Base-by-base conservation (phyloP, 2,888 invertebrate genomes). In the Phengaris arion region DNA sequence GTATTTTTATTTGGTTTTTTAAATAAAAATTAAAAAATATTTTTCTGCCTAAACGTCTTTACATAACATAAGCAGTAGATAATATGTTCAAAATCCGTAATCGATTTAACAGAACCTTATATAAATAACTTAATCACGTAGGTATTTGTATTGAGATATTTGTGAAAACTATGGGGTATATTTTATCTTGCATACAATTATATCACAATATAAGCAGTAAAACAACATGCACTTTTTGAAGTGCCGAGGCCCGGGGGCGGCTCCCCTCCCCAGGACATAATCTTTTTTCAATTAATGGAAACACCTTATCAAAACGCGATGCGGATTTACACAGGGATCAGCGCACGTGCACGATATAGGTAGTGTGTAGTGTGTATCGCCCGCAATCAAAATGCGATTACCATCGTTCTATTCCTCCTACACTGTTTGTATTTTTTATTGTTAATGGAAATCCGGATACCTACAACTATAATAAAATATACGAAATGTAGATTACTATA, bases 231-330 rank as follows among this genome's bases (percentile, higher is more conserved):
- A 35, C 10, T 12, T 64, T 52, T 64, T 64, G 64, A 35, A 64
- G 64, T 64, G 64, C 35, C 64, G 35, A 35, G 64, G 0, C 48
- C 48, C 48, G 64, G 13, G 35, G 35, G 4, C 35, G 0, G 64
- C 9, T 6, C 64, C 64, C 64, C 9, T 6, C 64, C 64, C 64
- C 2, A 64, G 79, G 80, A 78, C 82, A 81, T 89, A 90, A 91
- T 91, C 89, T 86, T 81, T 91, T 92, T 92, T 89, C 90, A 89
- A 92, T 93, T 91, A 92, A 84, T 87, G 88, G 89, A 90, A 89
- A 90, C 86, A 86, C 88, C 87, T 90, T 92, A 92, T 92, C 90
- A 81, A 84, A 89, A 86, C 86, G 86, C 89, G 88, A 87, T 89
- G 83, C 85, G 89, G 90, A 91, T 90, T 91, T 89, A 90, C 88